Conservation (phyloP, 1,140 invertebrate genomes). For the Oreohelix idahoensis region DNA sequence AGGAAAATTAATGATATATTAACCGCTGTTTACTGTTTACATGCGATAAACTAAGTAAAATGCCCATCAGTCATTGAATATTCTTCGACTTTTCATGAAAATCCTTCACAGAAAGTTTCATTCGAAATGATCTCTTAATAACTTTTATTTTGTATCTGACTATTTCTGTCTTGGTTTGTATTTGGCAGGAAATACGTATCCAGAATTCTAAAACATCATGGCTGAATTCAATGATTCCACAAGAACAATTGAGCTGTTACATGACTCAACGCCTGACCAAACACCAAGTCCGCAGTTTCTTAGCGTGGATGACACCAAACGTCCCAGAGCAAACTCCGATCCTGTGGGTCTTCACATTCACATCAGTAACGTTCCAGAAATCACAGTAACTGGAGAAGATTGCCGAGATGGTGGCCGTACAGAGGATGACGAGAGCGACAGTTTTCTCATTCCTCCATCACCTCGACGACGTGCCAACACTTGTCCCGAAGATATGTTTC, state of each 20-base stretch:
- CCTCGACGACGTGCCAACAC: slow-evolving; percentile 30
- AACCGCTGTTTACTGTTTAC: too few species aligned
- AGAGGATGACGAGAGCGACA: slow-evolving; percentile 7
- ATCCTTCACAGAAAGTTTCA: too few species aligned
- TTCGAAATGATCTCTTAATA: too few species aligned
- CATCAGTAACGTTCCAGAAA: slow-evolving; percentile 15
- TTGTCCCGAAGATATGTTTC: slow-evolving; percentile 36
- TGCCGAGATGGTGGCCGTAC: background rate
- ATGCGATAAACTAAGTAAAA: too few species aligned
- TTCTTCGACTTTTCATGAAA: too few species aligned
- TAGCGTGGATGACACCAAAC: slow-evolving; percentile 27
- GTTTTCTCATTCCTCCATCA: slow-evolving; percentile 12
- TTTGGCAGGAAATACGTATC: too few species aligned
- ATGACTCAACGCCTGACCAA: background rate
- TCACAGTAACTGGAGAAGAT: slow-evolving; percentile 32
- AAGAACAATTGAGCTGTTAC: background rate
- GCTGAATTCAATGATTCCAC: background rate
- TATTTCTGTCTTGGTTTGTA: too few species aligned
- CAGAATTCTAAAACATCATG: background rate
- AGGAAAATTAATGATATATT: too few species aligned
- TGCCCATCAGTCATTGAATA: too few species aligned
- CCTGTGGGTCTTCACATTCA: slow-evolving; percentile 26
- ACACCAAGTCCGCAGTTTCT: slow-evolving; percentile 16
- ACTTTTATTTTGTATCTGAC: too few species aligned
- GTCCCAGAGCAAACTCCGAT: slow-evolving; percentile 33